Conservation (phyloP, 2,888 invertebrate genomes). For the Campaea margaritaria region DNA sequence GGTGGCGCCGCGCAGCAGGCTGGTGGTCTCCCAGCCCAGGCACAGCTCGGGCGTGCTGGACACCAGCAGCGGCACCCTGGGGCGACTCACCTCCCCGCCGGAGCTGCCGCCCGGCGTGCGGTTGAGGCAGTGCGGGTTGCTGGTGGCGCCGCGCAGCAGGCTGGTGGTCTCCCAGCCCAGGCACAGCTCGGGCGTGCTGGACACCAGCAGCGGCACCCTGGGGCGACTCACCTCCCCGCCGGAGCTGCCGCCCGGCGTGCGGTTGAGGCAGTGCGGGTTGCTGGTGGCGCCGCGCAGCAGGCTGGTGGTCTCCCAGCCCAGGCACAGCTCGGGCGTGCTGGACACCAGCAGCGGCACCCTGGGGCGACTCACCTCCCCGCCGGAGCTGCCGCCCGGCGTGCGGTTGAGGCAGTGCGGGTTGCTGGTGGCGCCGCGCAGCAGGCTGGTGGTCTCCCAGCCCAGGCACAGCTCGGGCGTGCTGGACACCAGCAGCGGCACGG, state of each 20-base stretch:
- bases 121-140: conserved; percentile 77
- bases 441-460: conserved; percentile 94
- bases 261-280: conserved; percentile 92
- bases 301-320: conserved; percentile 95
- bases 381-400: conserved; percentile 95
- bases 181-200: no score
- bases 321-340: conserved; percentile 90
- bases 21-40: conserved; percentile 94
- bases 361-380: conserved; percentile 89
- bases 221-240: conserved; percentile 90
- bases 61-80: no score
- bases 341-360: conserved; percentile 87
- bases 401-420: conserved; percentile 93
- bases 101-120: no score
- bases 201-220: no score
- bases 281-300: conserved; percentile 90
- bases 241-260: conserved; percentile 94
- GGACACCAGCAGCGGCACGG: conserved; percentile 92
- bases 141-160: conserved; percentile 90
- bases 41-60: no score
- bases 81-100: no score
- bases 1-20: conserved; percentile 91
- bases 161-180: conserved; percentile 95
- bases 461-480: conserved; percentile 95
- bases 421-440: conserved; percentile 90